These are phyloP conservation scores for Oreortyx pictus DNA, from an alignment of 2,797 vertebrate genomes.

Conservation along the genomic window DNA sequence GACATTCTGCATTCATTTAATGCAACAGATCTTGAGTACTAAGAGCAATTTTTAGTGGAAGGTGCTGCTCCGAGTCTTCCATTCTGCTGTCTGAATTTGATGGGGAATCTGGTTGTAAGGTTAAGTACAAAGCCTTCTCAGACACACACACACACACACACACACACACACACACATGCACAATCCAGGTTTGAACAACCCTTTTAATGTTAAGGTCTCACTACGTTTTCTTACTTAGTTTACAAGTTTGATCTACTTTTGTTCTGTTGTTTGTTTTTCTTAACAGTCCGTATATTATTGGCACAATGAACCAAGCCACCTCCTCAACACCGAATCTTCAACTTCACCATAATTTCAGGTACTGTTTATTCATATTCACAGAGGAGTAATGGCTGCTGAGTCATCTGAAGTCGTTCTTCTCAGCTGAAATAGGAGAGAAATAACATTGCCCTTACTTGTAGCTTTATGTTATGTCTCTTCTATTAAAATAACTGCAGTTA, in stretches of 20 bases:
- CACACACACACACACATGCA: neutral
- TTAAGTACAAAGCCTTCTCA: neutral
- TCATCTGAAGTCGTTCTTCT: slow-evolving; percentile 34
- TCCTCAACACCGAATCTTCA: slow-evolving; percentile 97
- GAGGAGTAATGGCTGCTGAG: neutral
- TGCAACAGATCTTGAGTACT: neutral
- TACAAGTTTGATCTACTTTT: neutral
- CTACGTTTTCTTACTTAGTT: neutral
- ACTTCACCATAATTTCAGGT: slow-evolving; percentile 99
- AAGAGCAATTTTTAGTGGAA: neutral
- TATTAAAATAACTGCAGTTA: neutral
- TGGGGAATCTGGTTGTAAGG: neutral
- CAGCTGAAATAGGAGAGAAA: slow-evolving; percentile 8
- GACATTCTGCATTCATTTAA: neutral
- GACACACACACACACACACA: neutral
- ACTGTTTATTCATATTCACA: slow-evolving; percentile 28
- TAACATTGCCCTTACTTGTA: slow-evolving; percentile 4
- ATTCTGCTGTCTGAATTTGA: neutral
- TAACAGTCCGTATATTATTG: slow-evolving; percentile 93
- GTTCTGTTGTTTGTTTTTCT: neutral
- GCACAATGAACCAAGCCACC: slow-evolving; percentile 99
- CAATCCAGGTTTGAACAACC: neutral
- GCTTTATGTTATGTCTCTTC: neutral
- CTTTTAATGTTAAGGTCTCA: neutral
- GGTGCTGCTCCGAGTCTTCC: neutral